Percentiles rank a stretch among this genome's conserved stretches.
Conservation (phyloP, 2,888 invertebrate genomes). For the Aphodius granarius region DNA sequence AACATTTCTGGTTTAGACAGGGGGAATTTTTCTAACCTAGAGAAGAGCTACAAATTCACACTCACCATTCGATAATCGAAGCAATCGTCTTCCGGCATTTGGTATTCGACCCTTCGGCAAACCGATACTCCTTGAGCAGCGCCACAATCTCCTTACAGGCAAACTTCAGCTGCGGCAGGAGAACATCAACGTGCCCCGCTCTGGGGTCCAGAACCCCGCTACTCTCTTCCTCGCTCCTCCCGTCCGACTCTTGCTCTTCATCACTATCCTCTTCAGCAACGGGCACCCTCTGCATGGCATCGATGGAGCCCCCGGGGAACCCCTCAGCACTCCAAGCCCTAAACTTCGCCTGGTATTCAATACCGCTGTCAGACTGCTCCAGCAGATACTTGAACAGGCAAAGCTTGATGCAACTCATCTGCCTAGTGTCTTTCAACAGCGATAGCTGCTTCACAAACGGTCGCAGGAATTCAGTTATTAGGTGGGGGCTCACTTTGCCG, state of each 20-base stretch:
- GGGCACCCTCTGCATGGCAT: conserved; percentile 60
- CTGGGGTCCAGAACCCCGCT: conserved; percentile 65
- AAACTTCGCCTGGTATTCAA: conserved; percentile 67
- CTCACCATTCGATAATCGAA: conserved; percentile 57
- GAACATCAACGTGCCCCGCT: conserved; percentile 77
- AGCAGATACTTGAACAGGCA: conserved; percentile 71
- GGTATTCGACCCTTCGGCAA: conserved; percentile 56
- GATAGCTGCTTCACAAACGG: conserved; percentile 70
- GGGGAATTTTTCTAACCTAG: too few species aligned
- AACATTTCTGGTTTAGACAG: too few species aligned
- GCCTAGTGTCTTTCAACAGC: conserved; percentile 56
- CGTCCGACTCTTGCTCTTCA: conserved; percentile 34
- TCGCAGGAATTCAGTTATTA: conserved; percentile 63
- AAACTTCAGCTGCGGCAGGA: conserved; percentile 69
- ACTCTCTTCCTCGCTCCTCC: conserved; percentile 33
- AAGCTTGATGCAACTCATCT: conserved; percentile 58
- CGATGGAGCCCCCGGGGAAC: conserved; percentile 69
- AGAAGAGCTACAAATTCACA: conserved; percentile 34
- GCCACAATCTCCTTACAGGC: conserved; percentile 61
- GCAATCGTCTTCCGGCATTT: conserved; percentile 61
- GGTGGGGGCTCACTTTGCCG: conserved; percentile 60
- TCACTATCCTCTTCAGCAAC: conserved; percentile 44
- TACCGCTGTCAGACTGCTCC: conserved; percentile 69
- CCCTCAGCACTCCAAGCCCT: conserved; percentile 73
- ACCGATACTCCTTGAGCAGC: conserved; percentile 57